Percentiles rank a stretch among this genome's conserved stretches.
Conservation (phyloP, 2,113 vertebrate genomes). For the Nyctereutes procyonoides region DNA sequence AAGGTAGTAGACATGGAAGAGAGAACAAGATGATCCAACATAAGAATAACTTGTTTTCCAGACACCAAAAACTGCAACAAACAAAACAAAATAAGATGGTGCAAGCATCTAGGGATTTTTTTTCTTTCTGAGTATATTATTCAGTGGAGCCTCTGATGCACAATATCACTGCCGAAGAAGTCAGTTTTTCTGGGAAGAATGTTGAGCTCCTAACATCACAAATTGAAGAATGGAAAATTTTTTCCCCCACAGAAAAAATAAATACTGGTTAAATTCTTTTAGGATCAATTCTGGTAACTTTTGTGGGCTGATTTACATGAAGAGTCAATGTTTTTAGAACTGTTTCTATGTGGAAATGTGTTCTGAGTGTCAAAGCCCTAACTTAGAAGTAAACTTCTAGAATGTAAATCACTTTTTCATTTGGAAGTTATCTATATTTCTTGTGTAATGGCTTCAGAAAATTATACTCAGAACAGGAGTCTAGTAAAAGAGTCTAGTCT, state of each 20-base stretch:
- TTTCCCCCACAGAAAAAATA: background rate
- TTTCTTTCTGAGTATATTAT: background rate
- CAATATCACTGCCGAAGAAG: background rate
- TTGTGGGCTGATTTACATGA: background rate
- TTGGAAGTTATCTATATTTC: background rate
- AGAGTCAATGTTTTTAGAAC: background rate
- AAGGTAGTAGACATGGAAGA: background rate
- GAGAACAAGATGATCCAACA: background rate
- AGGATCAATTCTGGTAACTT: background rate
- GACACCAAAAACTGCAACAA: background rate
- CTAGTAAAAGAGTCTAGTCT: background rate
- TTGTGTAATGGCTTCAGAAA: conserved; percentile 47
- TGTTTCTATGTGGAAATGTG: background rate
- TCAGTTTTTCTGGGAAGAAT: background rate
- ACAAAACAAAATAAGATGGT: background rate
- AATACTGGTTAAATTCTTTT: background rate
- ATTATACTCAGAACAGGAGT: background rate
- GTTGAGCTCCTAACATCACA: background rate
- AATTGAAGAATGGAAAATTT: background rate
- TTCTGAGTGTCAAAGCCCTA: background rate
- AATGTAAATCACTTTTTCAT: conserved; percentile 28
- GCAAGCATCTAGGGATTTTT: background rate
- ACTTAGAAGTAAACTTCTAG: conserved; percentile 25
- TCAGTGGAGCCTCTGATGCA: background rate
- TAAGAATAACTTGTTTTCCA: background rate